These are phyloP conservation scores for Glossophaga mutica DNA, from an alignment of 2,797 vertebrate species.

Conservation along the genomic window DNA sequence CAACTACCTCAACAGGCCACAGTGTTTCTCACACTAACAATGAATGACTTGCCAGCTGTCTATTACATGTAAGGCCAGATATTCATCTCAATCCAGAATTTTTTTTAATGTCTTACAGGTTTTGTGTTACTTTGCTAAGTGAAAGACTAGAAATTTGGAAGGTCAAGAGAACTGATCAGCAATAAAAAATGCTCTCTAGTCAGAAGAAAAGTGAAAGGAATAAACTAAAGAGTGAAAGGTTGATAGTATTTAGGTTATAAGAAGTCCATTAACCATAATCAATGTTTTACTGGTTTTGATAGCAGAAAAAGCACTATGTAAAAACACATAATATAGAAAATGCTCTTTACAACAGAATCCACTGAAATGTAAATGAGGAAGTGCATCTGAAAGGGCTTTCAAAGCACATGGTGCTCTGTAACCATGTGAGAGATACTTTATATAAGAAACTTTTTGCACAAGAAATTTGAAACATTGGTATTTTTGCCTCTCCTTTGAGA, in stretches of 20 bases:
- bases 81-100: not conserved
- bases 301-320: not conserved
- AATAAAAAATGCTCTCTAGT: not conserved
- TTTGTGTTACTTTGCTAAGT: not conserved
- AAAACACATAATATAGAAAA: not conserved
- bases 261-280: not conserved
- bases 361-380: not conserved
- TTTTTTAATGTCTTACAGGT: not conserved
- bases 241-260: not conserved
- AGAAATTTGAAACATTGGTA: not conserved
- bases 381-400: not conserved
- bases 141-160: not conserved
- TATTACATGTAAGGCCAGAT: not conserved
- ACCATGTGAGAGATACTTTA: not conserved
- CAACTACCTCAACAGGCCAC: not conserved
- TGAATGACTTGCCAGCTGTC: not conserved
- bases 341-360: not conserved
- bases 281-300: slow-evolving; percentile 28
- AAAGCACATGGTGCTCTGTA: not conserved
- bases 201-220: not conserved
- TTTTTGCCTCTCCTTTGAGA: slow-evolving; percentile 12
- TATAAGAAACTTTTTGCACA: not conserved
- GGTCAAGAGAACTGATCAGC: not conserved
- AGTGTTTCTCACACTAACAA: not conserved
- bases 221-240: not conserved